Conservation (phyloP, 1,140 invertebrate genomes). For the Odontomachus brunneus region DNA sequence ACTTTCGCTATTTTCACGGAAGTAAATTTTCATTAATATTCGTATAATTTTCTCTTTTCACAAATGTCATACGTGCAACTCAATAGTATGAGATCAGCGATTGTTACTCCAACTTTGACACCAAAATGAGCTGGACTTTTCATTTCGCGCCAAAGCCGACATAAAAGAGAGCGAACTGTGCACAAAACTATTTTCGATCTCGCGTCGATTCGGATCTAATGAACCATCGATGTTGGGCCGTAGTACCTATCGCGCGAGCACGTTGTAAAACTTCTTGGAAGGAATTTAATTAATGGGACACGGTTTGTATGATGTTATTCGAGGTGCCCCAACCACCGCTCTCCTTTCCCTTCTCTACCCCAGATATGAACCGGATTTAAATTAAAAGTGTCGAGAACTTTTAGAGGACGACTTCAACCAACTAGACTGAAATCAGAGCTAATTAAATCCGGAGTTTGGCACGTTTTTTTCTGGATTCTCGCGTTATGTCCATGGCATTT, state of each 20-base stretch:
- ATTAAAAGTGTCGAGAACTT: conserved; percentile 82
- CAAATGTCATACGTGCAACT: no score
- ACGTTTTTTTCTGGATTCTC: conserved; percentile 36
- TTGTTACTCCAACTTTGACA: not conserved
- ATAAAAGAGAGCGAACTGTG: conserved; percentile 71
- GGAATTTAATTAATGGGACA: conserved; percentile 83
- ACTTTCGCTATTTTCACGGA: no score
- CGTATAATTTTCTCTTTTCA: no score
- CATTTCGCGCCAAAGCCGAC: conserved; percentile 13
- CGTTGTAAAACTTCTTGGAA: conserved; percentile 77
- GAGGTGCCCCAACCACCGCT: conserved; percentile 56
- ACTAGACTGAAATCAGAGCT: conserved; percentile 72
- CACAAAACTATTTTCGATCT: conserved; percentile 80
- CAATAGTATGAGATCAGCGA: not conserved
- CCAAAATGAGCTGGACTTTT: not conserved
- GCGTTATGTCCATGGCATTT: conserved; percentile 41
- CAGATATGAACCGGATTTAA: conserved; percentile 82
- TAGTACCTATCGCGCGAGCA: conserved; percentile 65
- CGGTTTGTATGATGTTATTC: conserved; percentile 82
- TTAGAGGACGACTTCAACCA: conserved; percentile 73
- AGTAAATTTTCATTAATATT: no score
- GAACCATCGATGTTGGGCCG: conserved; percentile 72
- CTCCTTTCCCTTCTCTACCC: conserved; percentile 58
- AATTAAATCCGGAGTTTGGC: conserved; percentile 77
- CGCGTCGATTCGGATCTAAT: conserved; percentile 77